Base-by-base conservation (phyloP, 2,113 vertebrate genomes). In the Eurystomus gularis region DNA sequence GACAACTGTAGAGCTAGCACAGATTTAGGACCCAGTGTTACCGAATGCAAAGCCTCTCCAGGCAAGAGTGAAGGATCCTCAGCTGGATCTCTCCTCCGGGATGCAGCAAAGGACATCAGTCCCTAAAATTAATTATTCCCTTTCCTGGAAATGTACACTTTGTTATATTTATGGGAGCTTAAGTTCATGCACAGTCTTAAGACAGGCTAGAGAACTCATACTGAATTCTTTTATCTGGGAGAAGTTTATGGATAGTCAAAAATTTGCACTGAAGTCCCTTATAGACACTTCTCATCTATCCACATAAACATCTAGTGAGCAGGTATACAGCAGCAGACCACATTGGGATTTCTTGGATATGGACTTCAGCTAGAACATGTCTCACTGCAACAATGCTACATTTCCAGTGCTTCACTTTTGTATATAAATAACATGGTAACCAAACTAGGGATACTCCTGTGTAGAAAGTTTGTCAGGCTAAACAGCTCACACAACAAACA, bases 1-100 rank as follows among this genome's bases (percentile, higher is more conserved):
- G 96, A 93, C 82, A 94, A 86, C 84, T 64, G n/a, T 54, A 92
- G 88, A 95, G 65, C 71, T 78, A 88, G 68, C 23, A 82, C 65
- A 96, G 88, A 97, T 96, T 96, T 94, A 96, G 79, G 64, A 80
- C 21, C 71, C 46, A 6, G 2, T 49, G 20, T n/a, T 86, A 79
- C 52, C 82, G 94, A 94, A 73, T 42, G 49, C 60, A 93, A 91
- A 70, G 39, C 51, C 61, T 93, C 62, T 87, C 65, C 65, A 95
- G 58, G 39, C 75, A 94, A n/a, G 25, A 84, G 23, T 11, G 29
- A 91, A 90, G 49, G 61, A 70, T 90, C 62, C 70, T 95, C 65
- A 94, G 82, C 88, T 95, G 84, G 80, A 87, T 93, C 51, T 82
- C 46, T 70, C 75, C 61, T 93, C 65, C 0, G 7, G 75, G 91